Evolutionary conservation across 2,888 invertebrate species (phyloP).

Genomic region (Mythimna albipuncta): DNA sequence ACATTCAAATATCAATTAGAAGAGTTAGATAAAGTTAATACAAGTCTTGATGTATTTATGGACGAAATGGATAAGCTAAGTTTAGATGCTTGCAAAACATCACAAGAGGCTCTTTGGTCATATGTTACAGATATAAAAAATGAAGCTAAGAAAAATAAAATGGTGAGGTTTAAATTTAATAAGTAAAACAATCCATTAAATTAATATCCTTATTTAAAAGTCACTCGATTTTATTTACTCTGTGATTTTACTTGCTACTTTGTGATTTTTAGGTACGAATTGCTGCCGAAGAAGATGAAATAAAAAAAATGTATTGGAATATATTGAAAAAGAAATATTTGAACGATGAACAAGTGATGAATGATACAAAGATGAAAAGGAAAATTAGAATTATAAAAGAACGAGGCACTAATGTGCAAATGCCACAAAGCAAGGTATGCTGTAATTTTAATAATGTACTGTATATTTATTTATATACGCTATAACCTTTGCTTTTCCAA

Average conservation of each 20-base stretch:
- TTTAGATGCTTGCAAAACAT: conserved; percentile 85
- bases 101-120: conserved; percentile 85
- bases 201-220: not conserved
- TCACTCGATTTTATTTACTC: not conserved
- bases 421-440: conserved; percentile 85
- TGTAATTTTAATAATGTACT: too few relatives aligned
- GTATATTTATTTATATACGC: too few relatives aligned
- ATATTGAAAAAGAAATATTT: conserved; percentile 84
- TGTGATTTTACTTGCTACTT: conserved; percentile 3
- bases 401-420: conserved; percentile 85
- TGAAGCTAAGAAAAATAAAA: conserved; percentile 83
- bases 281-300: conserved; percentile 86
- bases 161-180: conserved; percentile 72
- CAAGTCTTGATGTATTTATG: conserved; percentile 81
- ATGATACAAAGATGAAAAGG: conserved; percentile 76
- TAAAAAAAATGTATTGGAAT: conserved; percentile 86
- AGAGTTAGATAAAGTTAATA: conserved; percentile 78
- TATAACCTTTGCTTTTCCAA: not conserved
- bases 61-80: conserved; percentile 86
- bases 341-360: conserved; percentile 65
- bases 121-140: conserved; percentile 85
- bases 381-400: conserved; percentile 85
- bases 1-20: conserved; percentile 79
- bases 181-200: not conserved
- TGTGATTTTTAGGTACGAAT: conserved; percentile 77